phyloP scores from a whole-genome alignment of 2,888 invertebrate species.

The Aporophyla lueneburgensis region DNA sequence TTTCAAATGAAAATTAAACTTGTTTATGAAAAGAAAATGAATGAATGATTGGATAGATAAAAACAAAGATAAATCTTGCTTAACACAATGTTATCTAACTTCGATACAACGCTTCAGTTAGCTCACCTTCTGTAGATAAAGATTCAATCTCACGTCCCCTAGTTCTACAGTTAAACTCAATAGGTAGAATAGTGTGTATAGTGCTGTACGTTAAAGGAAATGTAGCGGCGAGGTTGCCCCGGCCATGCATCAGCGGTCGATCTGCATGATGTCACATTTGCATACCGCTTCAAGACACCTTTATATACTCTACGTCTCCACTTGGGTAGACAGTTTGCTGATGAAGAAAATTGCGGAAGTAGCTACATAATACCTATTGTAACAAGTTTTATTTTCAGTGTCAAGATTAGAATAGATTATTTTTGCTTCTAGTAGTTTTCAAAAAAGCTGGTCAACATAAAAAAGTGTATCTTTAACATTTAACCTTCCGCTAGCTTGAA shows the following conservation, averaged over 20 bases:
- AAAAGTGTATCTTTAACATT: too few relatives aligned
- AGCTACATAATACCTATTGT: too few relatives aligned
- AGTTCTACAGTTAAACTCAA: background rate
- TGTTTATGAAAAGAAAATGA: background rate
- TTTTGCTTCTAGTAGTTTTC: too few relatives aligned
- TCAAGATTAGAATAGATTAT: too few relatives aligned
- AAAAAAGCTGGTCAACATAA: too few relatives aligned
- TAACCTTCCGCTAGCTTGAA: too few relatives aligned
- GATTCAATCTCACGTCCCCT: constrained; percentile 5
- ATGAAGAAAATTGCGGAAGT: background rate
- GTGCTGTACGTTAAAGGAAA: constrained; percentile 22
- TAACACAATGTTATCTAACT: constrained; percentile 1
- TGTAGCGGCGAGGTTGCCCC: constrained; percentile 7
- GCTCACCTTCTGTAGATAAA: background rate
- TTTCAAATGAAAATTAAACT: background rate
- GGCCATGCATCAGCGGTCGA: constrained; percentile 37
- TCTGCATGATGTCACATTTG: constrained; percentile 49
- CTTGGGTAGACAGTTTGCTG: background rate
- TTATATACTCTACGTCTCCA: constrained; percentile 5
- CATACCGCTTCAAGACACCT: constrained; percentile 41
- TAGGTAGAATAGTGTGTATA: background rate
- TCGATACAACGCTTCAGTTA: constrained; percentile 16
- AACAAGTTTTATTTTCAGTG: too few relatives aligned
- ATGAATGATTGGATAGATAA: background rate
- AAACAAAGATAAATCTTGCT: background rate